A percentile compares a stretch with the other conserved stretches of the same genome.
Evolutionary conservation across 2,113 vertebrate genomes (phyloP).

Genomic region (Boleophthalmus pectinirostris): DNA sequence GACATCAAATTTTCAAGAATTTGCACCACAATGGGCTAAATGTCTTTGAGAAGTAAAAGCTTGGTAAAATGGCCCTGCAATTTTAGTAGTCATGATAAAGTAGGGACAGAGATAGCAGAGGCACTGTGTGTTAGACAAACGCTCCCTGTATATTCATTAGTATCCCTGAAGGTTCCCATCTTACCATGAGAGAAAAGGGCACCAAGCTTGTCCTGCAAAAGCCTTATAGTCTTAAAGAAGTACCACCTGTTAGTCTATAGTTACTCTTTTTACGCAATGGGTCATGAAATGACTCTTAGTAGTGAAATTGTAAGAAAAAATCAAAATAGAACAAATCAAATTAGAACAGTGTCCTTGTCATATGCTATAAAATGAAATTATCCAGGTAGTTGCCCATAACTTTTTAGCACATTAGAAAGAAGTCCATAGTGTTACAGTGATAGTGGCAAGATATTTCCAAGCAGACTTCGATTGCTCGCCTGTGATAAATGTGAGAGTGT

Average conservation of each 20-base stretch:
- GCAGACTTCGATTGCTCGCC: conserved; percentile 63
- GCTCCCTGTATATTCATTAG: conserved; percentile 65
- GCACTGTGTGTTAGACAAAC: conserved; percentile 64
- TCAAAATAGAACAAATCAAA: too few relatives aligned
- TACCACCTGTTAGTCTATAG: conserved; percentile 76
- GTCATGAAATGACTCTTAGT: conserved; percentile 64
- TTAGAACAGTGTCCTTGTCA: too few relatives aligned
- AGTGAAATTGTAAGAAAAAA: too few relatives aligned
- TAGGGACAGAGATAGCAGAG: conserved; percentile 60
- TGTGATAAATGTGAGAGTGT: conserved; percentile 56
- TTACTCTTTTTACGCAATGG: conserved; percentile 75
- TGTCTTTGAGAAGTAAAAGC: conserved; percentile 68
- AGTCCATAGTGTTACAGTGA: conserved; percentile 31
- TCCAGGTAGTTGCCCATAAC: background rate
- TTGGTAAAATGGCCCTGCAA: conserved; percentile 67
- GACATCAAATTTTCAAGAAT: conserved; percentile 70
- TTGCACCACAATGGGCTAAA: conserved; percentile 74
- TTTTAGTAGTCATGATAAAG: conserved; percentile 75
- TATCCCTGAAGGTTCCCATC: conserved; percentile 61
- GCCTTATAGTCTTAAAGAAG: conserved; percentile 81
- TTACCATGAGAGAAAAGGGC: conserved; percentile 69
- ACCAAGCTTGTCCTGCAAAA: conserved; percentile 75
- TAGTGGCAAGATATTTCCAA: conserved; percentile 58
- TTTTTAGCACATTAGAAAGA: conserved; percentile 55
- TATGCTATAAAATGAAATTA: conserved; percentile 34